Evolutionary conservation across 2,113 vertebrate genomes (phyloP).

Genomic region (Sander vitreus): DNA sequence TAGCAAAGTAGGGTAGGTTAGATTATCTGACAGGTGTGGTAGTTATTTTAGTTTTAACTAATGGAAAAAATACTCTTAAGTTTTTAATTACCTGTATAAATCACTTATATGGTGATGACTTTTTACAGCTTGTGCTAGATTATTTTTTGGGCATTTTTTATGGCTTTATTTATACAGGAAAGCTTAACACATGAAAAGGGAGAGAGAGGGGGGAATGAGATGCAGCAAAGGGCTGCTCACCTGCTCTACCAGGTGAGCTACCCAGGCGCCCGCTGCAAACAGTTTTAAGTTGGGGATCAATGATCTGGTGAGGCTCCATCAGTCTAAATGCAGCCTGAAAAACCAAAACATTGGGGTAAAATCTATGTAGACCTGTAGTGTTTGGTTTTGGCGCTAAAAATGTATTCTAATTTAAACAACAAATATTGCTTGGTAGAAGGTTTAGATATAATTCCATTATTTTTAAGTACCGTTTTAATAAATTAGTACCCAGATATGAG

Average conservation of each 20-base stretch:
- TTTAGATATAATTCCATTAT: neutral
- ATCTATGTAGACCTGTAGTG: neutral
- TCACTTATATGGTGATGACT: neutral
- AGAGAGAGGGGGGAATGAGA: too few relatives aligned
- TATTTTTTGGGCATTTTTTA: too few relatives aligned
- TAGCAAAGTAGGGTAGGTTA: too few relatives aligned
- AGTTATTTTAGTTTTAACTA: neutral
- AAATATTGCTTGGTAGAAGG: neutral
- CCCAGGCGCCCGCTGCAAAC: neutral
- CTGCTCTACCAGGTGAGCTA: too few relatives aligned
- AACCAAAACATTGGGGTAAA: neutral
- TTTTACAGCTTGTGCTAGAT: neutral
- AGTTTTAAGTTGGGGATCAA: neutral
- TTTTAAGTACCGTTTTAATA: neutral
- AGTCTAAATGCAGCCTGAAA: neutral
- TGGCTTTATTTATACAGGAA: too few relatives aligned
- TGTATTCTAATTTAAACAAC: neutral
- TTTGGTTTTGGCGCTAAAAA: neutral
- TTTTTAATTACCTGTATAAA: neutral
- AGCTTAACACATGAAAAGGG: too few relatives aligned
- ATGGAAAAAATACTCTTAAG: neutral
- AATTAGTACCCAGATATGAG: neutral
- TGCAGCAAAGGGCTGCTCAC: too few relatives aligned
- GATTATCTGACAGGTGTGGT: neutral
- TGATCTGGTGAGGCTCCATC: neutral